A percentile compares a stretch with the other conserved stretches of the same genome.
Evolutionary conservation across 2,113 vertebrate species (phyloP).

Genomic region (Ia io): DNA sequence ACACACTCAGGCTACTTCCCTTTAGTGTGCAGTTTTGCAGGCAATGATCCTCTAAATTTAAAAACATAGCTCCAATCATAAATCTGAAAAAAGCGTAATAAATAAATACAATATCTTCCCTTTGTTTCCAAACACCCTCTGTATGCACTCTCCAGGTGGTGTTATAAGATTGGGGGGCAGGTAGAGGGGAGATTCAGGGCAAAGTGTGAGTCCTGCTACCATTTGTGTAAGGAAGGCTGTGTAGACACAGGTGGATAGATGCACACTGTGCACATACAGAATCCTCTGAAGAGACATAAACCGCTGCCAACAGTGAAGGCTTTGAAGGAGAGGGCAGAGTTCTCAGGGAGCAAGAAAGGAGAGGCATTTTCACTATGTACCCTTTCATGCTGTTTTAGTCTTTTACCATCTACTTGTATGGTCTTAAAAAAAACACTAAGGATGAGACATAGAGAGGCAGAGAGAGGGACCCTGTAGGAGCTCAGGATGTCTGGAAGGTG

Average conservation of each 20-base stretch:
- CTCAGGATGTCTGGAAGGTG: not conserved
- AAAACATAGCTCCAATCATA: not conserved
- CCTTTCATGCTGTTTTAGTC: not conserved
- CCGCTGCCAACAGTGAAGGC: not conserved
- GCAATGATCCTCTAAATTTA: not conserved
- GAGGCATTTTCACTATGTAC: not conserved
- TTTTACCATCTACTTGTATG: not conserved
- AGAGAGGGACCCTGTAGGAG: not conserved
- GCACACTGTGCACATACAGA: accelerated
- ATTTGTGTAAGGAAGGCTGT: not conserved
- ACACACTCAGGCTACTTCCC: accelerated
- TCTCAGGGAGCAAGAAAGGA: not conserved
- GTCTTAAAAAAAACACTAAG: not conserved
- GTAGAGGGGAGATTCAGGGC: not conserved
- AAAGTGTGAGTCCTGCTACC: not conserved
- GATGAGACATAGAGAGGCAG: not conserved
- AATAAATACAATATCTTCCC: not conserved
- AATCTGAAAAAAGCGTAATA: not conserved
- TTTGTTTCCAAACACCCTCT: not conserved
- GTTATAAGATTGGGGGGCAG: not conserved
- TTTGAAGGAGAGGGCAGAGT: not conserved
- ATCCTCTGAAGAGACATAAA: not conserved
- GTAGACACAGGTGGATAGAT: accelerated
- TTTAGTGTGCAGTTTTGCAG: not conserved
- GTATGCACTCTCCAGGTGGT: accelerated